Base-by-base conservation (phyloP, 1,140 invertebrate species). In the Drosophila fuyamai region DNA sequence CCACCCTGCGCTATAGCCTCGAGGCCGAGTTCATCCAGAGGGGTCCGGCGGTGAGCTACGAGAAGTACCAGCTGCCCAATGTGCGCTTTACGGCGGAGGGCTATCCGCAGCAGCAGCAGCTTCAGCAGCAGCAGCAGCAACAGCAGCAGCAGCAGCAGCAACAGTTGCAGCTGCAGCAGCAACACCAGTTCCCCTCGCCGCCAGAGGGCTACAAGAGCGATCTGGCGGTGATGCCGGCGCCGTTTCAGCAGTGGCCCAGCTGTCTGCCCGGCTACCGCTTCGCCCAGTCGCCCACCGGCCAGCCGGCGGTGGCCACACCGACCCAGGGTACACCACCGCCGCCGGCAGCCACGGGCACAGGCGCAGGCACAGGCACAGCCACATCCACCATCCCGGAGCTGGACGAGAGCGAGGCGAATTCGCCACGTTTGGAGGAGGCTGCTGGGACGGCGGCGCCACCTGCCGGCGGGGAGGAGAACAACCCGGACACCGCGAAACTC, bases 61-160 rank as follows among this genome's bases (percentile, higher is more conserved):
- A 94, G 93, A 90, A 94, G 93, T 92, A 93, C 91, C 82, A 85
- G 65, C 92, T 93, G 60, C 93, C 94, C 41, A 95, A 96, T 78
- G 94, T 96, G 13, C 94, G 96, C 65, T 96, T 96, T 85, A 96
- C 96, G 1, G 94, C 95, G 29, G 96, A 97, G 76, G 96, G 96
- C 1, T 97, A 97, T 92, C 96, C 96, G 0, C 60, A 92, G 92
- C 32, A 93, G 91, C 74, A 92, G 83, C 67, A 38, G 83, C 73
- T 93, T 91, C 76, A 92, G 83, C 73, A 93, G 91, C 76, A 92
- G 85, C 66, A 41, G 77, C 68, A 79, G 18, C 71, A 79, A 14
- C 71, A 79, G 23, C 75, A 68, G 23, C 79, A 82, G 18, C 60
- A 93, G 92, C 76, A 92, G 48, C 81, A 93, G 92, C 76, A 92